These are phyloP conservation scores for Hexactinellida sp. DNA, from an alignment of 37 sponge, comb jelly and placozoan genomes.

Conservation along the genomic window DNA sequence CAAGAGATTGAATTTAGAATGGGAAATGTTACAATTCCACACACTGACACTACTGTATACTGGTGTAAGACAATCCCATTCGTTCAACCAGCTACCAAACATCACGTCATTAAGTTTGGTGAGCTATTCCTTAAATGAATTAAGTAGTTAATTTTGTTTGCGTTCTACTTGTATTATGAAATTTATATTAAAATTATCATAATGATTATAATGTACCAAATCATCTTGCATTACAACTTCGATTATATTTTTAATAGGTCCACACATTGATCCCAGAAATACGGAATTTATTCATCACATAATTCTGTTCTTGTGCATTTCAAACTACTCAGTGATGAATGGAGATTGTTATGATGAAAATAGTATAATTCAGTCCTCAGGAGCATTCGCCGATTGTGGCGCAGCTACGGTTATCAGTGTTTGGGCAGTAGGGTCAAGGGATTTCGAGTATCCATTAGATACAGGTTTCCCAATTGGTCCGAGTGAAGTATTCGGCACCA, in stretches of 20 bases:
- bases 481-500: background rate
- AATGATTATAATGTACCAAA: too few species aligned
- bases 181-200: too few species aligned
- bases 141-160: too few species aligned
- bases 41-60: background rate
- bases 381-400: background rate
- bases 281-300: background rate
- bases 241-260: too few species aligned
- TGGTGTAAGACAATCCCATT: too few species aligned
- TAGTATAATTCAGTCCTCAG: background rate
- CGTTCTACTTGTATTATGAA: too few species aligned
- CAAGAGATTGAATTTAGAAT: background rate
- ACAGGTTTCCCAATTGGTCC: conserved; percentile 48
- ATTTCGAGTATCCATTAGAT: conserved; percentile 31
- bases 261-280: background rate
- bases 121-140: too few species aligned
- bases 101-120: too few species aligned
- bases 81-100: too few species aligned
- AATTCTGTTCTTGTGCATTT: background rate
- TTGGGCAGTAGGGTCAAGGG: background rate
- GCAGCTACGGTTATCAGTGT: background rate
- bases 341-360: background rate
- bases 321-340: background rate
- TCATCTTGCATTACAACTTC: too few species aligned
- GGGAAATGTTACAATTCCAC: background rate